phyloP scores from a whole-genome alignment of 1,140 invertebrate genomes.

The Cataglyphis hispanica region DNA sequence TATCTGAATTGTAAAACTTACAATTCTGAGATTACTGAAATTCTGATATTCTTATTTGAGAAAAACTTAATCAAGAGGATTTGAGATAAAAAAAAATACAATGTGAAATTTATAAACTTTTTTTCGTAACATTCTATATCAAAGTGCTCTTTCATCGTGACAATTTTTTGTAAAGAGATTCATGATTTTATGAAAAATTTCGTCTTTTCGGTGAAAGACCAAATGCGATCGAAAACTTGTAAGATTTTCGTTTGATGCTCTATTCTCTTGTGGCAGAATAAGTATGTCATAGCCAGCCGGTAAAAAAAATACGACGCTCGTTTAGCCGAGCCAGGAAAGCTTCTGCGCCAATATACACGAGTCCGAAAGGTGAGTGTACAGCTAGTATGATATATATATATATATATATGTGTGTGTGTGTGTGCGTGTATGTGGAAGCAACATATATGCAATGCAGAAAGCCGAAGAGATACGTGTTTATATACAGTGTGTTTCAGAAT shows the following conservation, averaged over 20 bases:
- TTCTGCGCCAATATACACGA: constrained; percentile 74
- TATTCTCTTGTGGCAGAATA: constrained; percentile 74
- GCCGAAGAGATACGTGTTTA: constrained; percentile 17
- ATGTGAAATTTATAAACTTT: background rate
- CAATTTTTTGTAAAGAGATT: background rate
- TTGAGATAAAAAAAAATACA: constrained; percentile 4
- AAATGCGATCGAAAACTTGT: constrained; percentile 64
- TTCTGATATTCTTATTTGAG: background rate
- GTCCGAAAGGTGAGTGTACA: constrained; percentile 76
- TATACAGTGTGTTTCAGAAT: constrained; percentile 37
- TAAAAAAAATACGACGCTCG: constrained; percentile 76
- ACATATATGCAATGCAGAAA: constrained; percentile 29
- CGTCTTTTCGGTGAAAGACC: constrained; percentile 6
- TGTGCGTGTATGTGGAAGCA: constrained; percentile 13
- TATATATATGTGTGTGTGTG: no score
- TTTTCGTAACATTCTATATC: background rate
- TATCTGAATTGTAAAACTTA: no score
- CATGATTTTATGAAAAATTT: background rate
- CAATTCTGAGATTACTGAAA: background rate
- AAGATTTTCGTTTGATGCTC: constrained; percentile 71
- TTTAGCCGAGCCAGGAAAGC: constrained; percentile 77
- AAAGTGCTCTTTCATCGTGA: background rate
- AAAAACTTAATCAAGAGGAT: background rate
- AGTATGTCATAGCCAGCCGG: constrained; percentile 81
- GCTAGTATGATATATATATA: constrained; percentile 26